Base-by-base conservation (phyloP, 64 coral and sea anemone genomes). In the Actinia equina region DNA sequence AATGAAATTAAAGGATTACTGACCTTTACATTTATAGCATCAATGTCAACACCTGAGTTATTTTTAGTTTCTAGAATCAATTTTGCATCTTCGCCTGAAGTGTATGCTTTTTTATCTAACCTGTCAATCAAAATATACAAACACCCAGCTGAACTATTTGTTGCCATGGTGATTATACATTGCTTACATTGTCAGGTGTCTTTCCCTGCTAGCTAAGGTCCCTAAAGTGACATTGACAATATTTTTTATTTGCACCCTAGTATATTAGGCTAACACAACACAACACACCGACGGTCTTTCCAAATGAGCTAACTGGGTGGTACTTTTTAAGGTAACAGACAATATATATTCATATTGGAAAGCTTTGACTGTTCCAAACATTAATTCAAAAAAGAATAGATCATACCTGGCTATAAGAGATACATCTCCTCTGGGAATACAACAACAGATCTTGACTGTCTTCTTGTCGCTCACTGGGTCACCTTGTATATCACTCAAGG, bases 401-500 rank as follows among this genome's bases (percentile, higher is more conserved):
- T 4, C 17, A 55, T 85, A 98, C 96, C 90, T 80, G 7, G 90
- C 86, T 42, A 81, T 80, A 45, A 98, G 59, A 27, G 86, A 53
- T 10, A 98, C 90, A 90, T 92, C 88, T 88, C 93, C 96, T 70
- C 94, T 89, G 44, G 96, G 96, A 54, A 98, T 95, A 88, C 96
- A 98, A 37, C 96, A 98, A 83, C 96, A 98, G 56, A 98, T 90
- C 86, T 90, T 98, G 60, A 98, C 93, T 74, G 78, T 82, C 63
- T 90, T 89, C 37, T 92, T 59, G 2, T 62, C 91, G 30, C 20
- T 70, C 25, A 90, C 58, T 1, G 43, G 51, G 57, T 98, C 96
- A 80, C 85, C 87, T 60, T 93, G 77, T 67, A 85, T 60, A 46
- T 93, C 25, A 13, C 22, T 82, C 64, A 90, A 78, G 18, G 93